Evolutionary conservation across 2,888 invertebrate genomes (phyloP).

Genomic region (Cylindroiulus punctatus): DNA sequence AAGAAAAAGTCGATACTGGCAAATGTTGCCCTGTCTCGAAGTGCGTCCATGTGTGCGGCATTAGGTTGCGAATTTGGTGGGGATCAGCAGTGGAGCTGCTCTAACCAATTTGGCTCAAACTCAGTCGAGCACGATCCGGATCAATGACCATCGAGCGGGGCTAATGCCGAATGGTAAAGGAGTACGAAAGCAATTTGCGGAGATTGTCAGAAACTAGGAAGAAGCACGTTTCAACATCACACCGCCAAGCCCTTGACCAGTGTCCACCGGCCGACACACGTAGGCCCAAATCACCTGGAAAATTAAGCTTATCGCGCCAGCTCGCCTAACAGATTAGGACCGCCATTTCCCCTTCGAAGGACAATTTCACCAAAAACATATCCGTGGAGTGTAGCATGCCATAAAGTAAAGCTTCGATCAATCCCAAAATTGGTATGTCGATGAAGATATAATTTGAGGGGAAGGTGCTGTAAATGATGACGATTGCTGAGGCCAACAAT

Average conservation of each 20-base stretch:
- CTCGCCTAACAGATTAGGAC: conserved; percentile 31
- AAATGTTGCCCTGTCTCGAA: conserved; percentile 1
- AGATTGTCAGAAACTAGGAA: not conserved
- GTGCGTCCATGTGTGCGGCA: conserved; percentile 45
- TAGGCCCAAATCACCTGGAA: conserved; percentile 36
- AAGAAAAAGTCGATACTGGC: not conserved
- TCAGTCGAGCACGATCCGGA: conserved; percentile 45
- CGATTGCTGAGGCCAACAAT: no score
- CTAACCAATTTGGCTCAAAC: conserved; percentile 38
- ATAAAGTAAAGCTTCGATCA: no score
- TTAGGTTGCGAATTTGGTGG: conserved; percentile 43
- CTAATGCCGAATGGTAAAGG: not conserved
- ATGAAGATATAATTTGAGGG: no score
- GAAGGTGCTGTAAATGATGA: no score
- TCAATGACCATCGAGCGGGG: conserved; percentile 14
- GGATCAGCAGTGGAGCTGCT: conserved; percentile 29
- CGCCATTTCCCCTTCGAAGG: not conserved
- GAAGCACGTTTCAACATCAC: not conserved
- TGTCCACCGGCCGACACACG: conserved; percentile 2
- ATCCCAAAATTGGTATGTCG: no score
- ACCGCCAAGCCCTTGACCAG: conserved; percentile 29
- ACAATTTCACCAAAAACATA: not conserved
- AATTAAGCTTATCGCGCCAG: not conserved
- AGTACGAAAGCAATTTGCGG: conserved; percentile 13
- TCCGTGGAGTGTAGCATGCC: not conserved